Conservation (phyloP, 2,797 vertebrate species). For the Artibeus jamaicensis region DNA sequence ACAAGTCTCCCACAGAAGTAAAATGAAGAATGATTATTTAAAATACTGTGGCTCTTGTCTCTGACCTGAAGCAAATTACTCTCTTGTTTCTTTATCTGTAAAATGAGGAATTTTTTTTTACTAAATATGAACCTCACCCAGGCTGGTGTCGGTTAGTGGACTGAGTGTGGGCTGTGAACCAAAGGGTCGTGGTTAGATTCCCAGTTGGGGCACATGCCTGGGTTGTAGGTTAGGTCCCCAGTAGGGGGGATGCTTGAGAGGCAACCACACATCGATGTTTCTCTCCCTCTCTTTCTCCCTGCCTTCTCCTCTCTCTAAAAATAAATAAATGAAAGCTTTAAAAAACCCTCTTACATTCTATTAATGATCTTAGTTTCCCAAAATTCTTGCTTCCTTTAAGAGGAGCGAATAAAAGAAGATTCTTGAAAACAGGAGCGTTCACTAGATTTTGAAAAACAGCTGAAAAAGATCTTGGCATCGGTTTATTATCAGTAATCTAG, state of each 20-base stretch:
- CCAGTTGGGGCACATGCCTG: no score
- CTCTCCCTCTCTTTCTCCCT: no score
- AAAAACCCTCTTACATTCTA: background rate
- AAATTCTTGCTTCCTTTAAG: background rate
- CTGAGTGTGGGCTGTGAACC: no score
- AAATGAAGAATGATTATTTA: background rate
- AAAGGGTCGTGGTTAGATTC: no score
- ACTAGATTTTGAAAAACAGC: background rate
- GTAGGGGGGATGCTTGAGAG: no score
- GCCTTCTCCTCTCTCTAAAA: no score
- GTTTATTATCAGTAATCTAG: background rate
- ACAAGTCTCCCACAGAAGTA: background rate
- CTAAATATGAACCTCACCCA: background rate
- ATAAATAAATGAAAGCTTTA: no score
- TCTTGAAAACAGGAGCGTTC: background rate
- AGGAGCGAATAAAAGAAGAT: background rate
- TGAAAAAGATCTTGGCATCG: background rate
- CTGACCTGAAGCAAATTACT: background rate
- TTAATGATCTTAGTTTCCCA: background rate
- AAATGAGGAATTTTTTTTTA: background rate
- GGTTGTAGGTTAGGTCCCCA: no score
- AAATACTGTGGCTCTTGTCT: background rate
- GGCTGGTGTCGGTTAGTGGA: no score
- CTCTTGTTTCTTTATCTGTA: background rate
- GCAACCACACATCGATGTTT: no score